Conservation (phyloP, 2,888 invertebrate genomes). For the Penaeus monodon region DNA sequence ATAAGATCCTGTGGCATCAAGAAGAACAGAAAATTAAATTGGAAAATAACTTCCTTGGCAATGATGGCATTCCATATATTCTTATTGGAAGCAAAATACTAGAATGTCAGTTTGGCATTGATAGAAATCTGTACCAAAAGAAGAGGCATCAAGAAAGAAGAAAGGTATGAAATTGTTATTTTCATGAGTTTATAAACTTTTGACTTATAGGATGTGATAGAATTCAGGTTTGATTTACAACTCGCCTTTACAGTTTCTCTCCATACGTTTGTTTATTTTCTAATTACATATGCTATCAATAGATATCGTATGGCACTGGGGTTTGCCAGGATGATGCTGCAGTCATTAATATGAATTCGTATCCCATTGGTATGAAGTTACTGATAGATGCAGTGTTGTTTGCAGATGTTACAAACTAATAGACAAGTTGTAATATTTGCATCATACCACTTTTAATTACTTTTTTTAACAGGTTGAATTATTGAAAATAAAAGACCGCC, state of each 20-base stretch:
- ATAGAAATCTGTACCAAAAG: conserved; percentile 40
- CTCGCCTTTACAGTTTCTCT: background rate
- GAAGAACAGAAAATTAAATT: conserved; percentile 40
- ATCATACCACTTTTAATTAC: no score
- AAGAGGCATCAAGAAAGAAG: conserved; percentile 22
- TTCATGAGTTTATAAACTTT: no score
- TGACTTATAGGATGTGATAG: no score
- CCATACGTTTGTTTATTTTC: background rate
- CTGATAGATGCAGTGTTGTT: no score
- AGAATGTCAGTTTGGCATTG: conserved; percentile 38
- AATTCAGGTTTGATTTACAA: no score
- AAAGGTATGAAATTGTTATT: conserved; percentile 12
- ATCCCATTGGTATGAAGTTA: no score
- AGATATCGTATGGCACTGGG: background rate
- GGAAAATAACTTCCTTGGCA: conserved; percentile 17
- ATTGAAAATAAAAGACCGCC: conserved; percentile 34
- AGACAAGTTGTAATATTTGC: no score
- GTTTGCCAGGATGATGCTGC: background rate
- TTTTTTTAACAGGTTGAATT: conserved; percentile 12
- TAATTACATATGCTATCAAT: no score
- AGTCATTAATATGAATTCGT: no score
- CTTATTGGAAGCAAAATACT: conserved; percentile 40
- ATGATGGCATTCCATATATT: conserved; percentile 42
- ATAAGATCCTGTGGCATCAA: conserved; percentile 42
- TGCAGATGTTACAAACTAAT: no score